Base-by-base conservation (phyloP, 2,113 vertebrate species). In the Amphilophus citrinellus region DNA sequence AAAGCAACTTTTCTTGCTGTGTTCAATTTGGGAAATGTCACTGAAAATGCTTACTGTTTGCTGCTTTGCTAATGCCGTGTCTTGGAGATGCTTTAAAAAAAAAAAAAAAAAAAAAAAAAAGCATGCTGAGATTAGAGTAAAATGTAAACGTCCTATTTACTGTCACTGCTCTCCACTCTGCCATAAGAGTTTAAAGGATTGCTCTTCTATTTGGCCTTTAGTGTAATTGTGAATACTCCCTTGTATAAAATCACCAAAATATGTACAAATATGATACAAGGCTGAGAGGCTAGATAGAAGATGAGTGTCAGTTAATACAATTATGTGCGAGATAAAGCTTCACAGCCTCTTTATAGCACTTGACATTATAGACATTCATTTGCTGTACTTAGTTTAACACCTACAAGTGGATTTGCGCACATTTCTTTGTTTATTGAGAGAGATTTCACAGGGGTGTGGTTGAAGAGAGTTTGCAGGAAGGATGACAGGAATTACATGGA, bases 331-430 rank as follows among this genome's bases (percentile, higher is more conserved):
- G 77, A 79, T 60, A 76, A 84, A 58, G 78, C 75, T 62, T 77
- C 61, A 27, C 81, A 80, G 84, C 50, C 84, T 87, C 79, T 82
- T 78, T 66, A 58, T 35, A 79, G 53, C 11, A 42, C 80, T 88
- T 83, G 71, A 91, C 73, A 73, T 83, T 78, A 58, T 18, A 88
- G 63, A 37, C 58, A 27, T 91, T 84, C 47, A 86, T 88, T 71
- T 82, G 58, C 65, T 20, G 61, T 86, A 53, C 84, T 86, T 47
- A 58, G 53, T 59, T 17, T 22, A 84, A 58, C n/a, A 73, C 60
- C 47, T 42, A 24, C 59, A 80, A 88, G 76, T 76, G 77, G 82
- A 44, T 79, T 39, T 42, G 22, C 2, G 0, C 27, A 59, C 22
- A 10, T 50, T 37, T 88, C 30, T 80, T 32, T 76, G 80, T 88